Base-by-base conservation (phyloP, 2,888 invertebrate genomes). In the Lapara coniferarum region DNA sequence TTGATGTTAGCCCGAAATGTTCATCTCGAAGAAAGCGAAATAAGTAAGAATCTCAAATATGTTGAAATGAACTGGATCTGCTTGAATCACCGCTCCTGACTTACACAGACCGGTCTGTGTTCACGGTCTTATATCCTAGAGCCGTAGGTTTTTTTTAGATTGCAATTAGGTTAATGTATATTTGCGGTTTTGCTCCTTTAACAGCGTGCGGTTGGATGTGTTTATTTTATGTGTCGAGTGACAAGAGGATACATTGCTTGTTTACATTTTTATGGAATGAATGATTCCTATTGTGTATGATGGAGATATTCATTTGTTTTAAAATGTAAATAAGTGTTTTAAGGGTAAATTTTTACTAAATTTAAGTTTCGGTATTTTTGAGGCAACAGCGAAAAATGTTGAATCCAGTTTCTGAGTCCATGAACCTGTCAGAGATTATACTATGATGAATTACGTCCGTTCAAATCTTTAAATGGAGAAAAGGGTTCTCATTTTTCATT, bases 21-120 rank as follows among this genome's bases (percentile, higher is more conserved):
- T 25, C 44, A 69, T 66, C 69, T 67, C 30, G 59, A 67, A 49
- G 37, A 67, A 59, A 59, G 51, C 55, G 44, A 49, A 59, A 56
- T 63, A 53, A 59, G 68, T 69, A 69, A 69, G 68, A 69, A 69
- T 69, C 53, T 69, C 63, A 69, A 73, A 73, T 77, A 71, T 74
- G 72, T 72, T 73, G 70, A 57, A 56, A 71, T 72, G 71, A 73
- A 76, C 71, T 70, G 69, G 74, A 73, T 77, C 74, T 71, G 74
- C 70, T 78, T 87, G 87, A 87, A 74, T 88, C 87, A 85, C 73
- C 59, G 44, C 46, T 13, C 16, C 37, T 63, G 63, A 63, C 68
- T 74, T 80, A 79, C 81, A 16, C 79, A 77, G 75, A 75, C 76
- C 63, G 63, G 63, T 63, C 63, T 19, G 16, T 53, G 55, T 55